Evolutionary conservation across 2,113 vertebrate species (phyloP), one percentile per base, ranked within the genome.

Genomic region (Nematolebias whitei): DNA sequence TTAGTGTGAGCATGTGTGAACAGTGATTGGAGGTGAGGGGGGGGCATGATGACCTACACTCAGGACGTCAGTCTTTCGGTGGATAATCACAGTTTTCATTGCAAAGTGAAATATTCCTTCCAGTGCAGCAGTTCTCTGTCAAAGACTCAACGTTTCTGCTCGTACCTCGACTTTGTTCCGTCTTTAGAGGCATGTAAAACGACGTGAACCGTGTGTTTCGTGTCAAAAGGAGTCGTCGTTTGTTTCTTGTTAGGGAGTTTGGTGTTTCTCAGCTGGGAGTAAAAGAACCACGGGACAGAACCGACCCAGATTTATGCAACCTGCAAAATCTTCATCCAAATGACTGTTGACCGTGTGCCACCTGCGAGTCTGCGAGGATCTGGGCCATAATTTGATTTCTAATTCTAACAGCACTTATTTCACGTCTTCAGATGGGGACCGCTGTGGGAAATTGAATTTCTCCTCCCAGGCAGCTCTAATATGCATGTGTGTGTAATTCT

Each of bases 401-500:
- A 80, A 83, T 83, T 79, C 62, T 62, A 76, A 73, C 78, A 26
- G 74, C 65, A 51, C 80, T 78, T 79, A 79, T 85, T 86, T 83
- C 39, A 66, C 62, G 80, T 73, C 63, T 73, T 69, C 80, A 68
- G 75, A 80, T 71, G 62, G 63, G 29, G 16, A 56, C 63, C 71
- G 51, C 78, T 78, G 80, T 10, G 74, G 74, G 77, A 76, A 71
- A 81, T 81, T 58, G 47, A 80, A 85, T 54, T 50, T 71, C 77
- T 71, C 66, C 72, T 79, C 77, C 56, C 9, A 14, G 57, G 70
- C 68, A 50, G 22, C 60, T 76, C 32, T 76, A 66, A 80, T 76
- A 63, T 74, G 75, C 76, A 67, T 71, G 82, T 78, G 70, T 73
- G 76, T 80, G 82, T 75, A 83, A 91, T 86, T 88, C 88, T 62